phyloP scores from a whole-genome alignment of 2,113 vertebrate species.

The Tychaedon coryphoeus region DNA sequence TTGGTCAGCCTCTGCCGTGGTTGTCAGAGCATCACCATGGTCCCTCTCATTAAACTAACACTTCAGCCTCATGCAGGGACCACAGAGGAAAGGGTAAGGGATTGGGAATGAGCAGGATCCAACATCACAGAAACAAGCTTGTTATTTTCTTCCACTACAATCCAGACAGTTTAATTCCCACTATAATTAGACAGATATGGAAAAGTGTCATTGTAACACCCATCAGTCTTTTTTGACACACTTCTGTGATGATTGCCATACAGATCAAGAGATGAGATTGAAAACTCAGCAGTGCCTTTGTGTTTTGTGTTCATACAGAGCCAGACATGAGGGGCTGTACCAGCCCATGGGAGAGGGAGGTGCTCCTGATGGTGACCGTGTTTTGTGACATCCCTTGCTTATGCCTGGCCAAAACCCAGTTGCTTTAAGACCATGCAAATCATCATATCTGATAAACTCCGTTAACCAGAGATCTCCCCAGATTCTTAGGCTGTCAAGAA shows the following conservation, averaged over 20 bases:
- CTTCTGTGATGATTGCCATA: not conserved
- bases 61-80: not conserved
- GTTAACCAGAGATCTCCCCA: not conserved
- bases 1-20: rapidly evolving
- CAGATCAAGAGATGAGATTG: not conserved
- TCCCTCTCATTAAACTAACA: not conserved
- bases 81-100: not conserved
- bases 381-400: not conserved
- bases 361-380: not conserved
- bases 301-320: not conserved
- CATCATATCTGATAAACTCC: not conserved
- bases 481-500: not conserved
- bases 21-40: not conserved
- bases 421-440: not conserved
- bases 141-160: not conserved
- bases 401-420: not conserved
- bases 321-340: not conserved
- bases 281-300: not conserved
- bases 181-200: not conserved
- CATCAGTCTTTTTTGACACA: not conserved
- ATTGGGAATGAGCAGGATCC: not conserved
- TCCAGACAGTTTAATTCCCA: not conserved
- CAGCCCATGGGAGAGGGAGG: not conserved
- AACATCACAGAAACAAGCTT: not conserved
- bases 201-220: not conserved